Conservation (phyloP, 2,797 vertebrate genomes). For the Gorsachius magnificus region DNA sequence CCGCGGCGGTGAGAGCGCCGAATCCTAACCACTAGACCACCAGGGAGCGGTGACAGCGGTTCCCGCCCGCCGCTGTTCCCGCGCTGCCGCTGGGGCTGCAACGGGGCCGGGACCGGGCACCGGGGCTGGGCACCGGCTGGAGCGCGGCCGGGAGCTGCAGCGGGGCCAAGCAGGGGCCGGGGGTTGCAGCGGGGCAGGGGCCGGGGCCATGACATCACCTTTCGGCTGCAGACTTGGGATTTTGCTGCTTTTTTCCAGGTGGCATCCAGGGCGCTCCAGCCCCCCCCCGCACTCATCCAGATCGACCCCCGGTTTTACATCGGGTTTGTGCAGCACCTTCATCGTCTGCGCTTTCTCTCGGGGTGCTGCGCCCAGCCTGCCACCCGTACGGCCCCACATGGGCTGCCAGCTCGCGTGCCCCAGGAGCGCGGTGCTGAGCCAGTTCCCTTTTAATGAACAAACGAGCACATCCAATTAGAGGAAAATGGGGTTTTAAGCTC, state of each 20-base stretch:
- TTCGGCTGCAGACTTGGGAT: neutral
- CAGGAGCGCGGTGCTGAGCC: neutral
- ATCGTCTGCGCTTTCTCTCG: fast-evolving
- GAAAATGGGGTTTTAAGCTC: neutral
- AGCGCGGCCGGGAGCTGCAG: too few relatives aligned
- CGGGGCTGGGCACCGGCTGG: too few relatives aligned
- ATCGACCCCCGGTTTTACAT: fast-evolving
- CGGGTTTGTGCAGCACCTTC: too few relatives aligned
- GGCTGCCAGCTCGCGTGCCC: fast-evolving
- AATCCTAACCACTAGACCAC: constrained; percentile 57
- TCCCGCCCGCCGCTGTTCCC: too few relatives aligned
- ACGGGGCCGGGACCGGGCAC: too few relatives aligned
- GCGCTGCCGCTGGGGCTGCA: too few relatives aligned
- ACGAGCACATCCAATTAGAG: neutral
- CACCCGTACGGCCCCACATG: fast-evolving
- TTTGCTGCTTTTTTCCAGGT: fast-evolving
- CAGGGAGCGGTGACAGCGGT: neutral
- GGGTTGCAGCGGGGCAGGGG: neutral
- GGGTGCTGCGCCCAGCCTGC: neutral
- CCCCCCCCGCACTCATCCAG: neutral
- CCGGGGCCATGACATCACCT: neutral
- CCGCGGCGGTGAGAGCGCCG: constrained; percentile 53
- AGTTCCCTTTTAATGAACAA: neutral
- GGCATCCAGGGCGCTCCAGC: fast-evolving
- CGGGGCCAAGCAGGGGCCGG: too few relatives aligned